Conservation (phyloP, 2,888 invertebrate species). For the Empis livida region DNA sequence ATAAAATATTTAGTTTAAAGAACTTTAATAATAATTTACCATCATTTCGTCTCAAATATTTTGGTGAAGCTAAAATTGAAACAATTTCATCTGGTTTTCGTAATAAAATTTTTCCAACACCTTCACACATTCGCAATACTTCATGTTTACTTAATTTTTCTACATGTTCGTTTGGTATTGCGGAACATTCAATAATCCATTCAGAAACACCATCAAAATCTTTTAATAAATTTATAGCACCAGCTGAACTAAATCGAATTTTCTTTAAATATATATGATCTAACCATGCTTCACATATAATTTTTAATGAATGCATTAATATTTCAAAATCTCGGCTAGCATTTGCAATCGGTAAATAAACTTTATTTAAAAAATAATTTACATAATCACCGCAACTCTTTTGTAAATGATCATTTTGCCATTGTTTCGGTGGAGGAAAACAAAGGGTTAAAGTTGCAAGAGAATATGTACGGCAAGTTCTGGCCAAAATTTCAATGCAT, state of each 20-base stretch:
- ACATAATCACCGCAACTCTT: conserved; percentile 50
- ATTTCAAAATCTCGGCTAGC: conserved; percentile 62
- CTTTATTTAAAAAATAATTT: conserved; percentile 56
- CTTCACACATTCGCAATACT: conserved; percentile 57
- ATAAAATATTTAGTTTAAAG: no score
- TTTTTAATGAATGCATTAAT: conserved; percentile 62
- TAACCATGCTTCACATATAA: conserved; percentile 79
- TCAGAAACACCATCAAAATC: conserved; percentile 68
- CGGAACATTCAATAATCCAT: conserved; percentile 56
- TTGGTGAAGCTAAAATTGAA: conserved; percentile 47
- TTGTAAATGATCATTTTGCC: conserved; percentile 43
- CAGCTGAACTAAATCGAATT: conserved; percentile 68
- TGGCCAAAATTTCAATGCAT: conserved; percentile 57
- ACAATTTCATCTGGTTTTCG: conserved; percentile 76
- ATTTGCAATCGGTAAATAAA: conserved; percentile 61
- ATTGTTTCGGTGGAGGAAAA: conserved; percentile 58
- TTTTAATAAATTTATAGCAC: conserved; percentile 64
- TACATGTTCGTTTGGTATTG: conserved; percentile 39
- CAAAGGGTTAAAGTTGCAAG: conserved; percentile 71
- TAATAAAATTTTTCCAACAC: conserved; percentile 65
- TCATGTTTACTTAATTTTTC: conserved; percentile 39
- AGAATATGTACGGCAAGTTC: conserved; percentile 62
- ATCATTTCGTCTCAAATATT: conserved; percentile 19
- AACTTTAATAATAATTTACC: conserved; percentile 6
- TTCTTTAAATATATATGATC: conserved; percentile 72